Conservation (phyloP, 2,888 invertebrate species). For the Lasioglossum vierecki region DNA sequence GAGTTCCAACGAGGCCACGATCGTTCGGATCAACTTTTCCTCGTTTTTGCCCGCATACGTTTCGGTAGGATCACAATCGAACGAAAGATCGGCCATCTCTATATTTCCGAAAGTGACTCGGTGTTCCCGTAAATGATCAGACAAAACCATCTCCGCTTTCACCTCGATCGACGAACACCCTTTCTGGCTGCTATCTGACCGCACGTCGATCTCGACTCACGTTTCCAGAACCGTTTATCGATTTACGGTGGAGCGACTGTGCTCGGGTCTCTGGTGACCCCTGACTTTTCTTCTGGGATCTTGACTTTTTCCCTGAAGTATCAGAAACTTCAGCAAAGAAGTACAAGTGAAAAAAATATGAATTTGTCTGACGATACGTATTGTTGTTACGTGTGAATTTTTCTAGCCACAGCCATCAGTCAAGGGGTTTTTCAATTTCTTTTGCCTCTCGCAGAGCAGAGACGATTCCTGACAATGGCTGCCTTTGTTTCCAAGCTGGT, state of each 20-base stretch:
- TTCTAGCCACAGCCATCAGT: slow-evolving; percentile 9
- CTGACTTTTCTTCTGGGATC: not conserved
- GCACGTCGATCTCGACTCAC: slow-evolving; percentile 47
- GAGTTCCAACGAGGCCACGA: not conserved
- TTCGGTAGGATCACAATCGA: not conserved
- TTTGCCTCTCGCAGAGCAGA: slow-evolving; percentile 42
- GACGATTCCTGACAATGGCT: slow-evolving; percentile 47
- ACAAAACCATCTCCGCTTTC: slow-evolving; percentile 38
- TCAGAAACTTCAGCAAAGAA: too few species aligned
- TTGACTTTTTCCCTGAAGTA: too few species aligned
- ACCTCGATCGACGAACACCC: slow-evolving; percentile 32
- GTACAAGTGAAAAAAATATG: not conserved
- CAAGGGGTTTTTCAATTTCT: slow-evolving; percentile 33
- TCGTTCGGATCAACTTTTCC: not conserved
- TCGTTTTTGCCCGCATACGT: not conserved
- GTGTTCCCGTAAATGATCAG: not conserved
- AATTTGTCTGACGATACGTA: not conserved
- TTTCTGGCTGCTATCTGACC: slow-evolving; percentile 47
- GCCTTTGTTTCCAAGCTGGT: slow-evolving; percentile 55
- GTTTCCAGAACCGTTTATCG: slow-evolving; percentile 35
- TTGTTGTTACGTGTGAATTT: slow-evolving; percentile 23
- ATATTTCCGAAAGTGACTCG: slow-evolving; percentile 9
- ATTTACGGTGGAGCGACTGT: slow-evolving; percentile 3
- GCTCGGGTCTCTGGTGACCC: not conserved
- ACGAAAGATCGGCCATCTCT: not conserved